phyloP scores from a whole-genome alignment of 2,888 invertebrate species.

The Dryomyza anilis region DNA sequence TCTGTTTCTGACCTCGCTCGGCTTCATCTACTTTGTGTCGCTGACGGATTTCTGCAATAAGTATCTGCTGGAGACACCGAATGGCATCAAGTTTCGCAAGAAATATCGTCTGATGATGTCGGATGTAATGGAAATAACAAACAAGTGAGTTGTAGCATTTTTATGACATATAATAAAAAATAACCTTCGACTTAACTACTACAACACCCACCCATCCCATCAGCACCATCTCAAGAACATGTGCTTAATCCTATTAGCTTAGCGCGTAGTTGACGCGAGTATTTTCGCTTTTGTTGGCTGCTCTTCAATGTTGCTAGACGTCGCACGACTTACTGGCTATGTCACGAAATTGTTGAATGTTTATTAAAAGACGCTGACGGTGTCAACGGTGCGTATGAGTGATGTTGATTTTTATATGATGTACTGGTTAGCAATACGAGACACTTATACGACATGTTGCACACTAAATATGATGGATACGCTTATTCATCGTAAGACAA shows the following conservation, averaged over 20 bases:
- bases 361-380: too few relatives aligned
- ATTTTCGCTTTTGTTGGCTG: too few relatives aligned
- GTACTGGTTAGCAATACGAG: not conserved
- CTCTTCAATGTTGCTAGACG: not conserved
- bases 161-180: not conserved
- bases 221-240: too few relatives aligned
- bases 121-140: constrained; percentile 75
- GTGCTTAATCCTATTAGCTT: too few relatives aligned
- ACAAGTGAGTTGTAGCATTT: constrained; percentile 68
- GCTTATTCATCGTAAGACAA: too few relatives aligned
- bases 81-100: constrained; percentile 67
- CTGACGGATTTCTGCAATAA: constrained; percentile 71
- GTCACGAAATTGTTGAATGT: too few relatives aligned
- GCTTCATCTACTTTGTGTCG: constrained; percentile 72
- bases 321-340: too few relatives aligned
- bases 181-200: not conserved
- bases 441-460: constrained; percentile 3
- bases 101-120: constrained; percentile 70
- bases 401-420: not conserved
- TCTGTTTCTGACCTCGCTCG: constrained; percentile 67
- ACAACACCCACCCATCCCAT: too few relatives aligned
- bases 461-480: too few relatives aligned
- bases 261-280: too few relatives aligned
- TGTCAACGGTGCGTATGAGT: not conserved
- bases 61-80: constrained; percentile 66